Conservation (phyloP, 2,113 vertebrate species). For the Emydura subglobosa region DNA sequence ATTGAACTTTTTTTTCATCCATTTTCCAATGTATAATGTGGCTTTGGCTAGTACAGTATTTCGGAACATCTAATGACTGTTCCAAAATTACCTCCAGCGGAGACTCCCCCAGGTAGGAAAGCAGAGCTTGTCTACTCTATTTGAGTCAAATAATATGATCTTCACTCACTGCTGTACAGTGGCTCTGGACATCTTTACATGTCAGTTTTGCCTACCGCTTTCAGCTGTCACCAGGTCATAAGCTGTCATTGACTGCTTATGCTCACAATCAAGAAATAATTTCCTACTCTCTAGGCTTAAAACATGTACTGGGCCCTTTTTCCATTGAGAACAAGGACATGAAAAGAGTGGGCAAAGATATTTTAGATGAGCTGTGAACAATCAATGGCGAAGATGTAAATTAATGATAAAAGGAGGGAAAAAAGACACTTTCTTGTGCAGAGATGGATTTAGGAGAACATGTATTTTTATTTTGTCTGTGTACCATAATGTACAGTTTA, state of each 20-base stretch:
- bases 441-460: neutral
- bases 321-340: neutral
- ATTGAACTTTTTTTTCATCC: constrained; percentile 19
- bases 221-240: constrained; percentile 8
- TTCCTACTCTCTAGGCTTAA: neutral
- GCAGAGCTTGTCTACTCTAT: constrained; percentile 30
- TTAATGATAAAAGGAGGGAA: neutral
- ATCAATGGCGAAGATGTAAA: neutral
- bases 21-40: constrained; percentile 54
- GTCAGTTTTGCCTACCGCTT: constrained; percentile 23
- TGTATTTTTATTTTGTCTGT: neutral
- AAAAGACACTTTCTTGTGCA: neutral
- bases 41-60: constrained; percentile 43
- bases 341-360: neutral
- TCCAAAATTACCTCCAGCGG: constrained; percentile 58
- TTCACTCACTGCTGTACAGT: constrained; percentile 40
- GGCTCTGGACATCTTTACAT: constrained; percentile 54
- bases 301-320: neutral
- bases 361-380: neutral
- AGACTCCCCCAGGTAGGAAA: constrained; percentile 48
- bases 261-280: neutral
- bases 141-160: constrained; percentile 40
- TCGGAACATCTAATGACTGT: constrained; percentile 49
- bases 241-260: neutral
- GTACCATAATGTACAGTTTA: neutral